Base-by-base conservation (phyloP, 2,888 invertebrate species). In the Andrena fulva region DNA sequence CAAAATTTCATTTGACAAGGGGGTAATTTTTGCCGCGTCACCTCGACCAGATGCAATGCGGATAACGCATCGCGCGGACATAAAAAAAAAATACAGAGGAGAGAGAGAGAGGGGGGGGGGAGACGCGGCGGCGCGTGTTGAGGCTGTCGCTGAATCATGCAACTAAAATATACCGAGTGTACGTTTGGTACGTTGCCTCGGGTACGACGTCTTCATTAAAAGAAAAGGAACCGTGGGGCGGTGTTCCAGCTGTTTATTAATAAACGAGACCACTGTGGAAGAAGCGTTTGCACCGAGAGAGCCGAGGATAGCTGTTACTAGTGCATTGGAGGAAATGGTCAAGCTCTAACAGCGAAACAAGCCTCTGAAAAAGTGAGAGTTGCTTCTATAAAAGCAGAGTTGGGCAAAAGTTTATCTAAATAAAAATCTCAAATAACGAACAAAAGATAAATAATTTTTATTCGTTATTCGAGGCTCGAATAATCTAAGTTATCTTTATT, bases 161-260 rank as follows among this genome's bases (percentile, higher is more conserved):
- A 66, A 52, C 80, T 67, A 80, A 86, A 85, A 86, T 86, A 86
- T 76, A 85, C 85, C 85, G 59, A 82, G 82, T 77, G 80, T 80
- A 73, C 77, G 79, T 82, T 85, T 76, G 52, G 78, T 75, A 80
- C 77, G 60, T 56, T 62, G 63, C 16, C 56, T 10, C 56, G 77
- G 59, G 54, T 64, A 66, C 48, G 77, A 66, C 48, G 77, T 59
- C 69, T 67, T 72, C 75, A 73, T 78, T 85, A 74, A 73, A 66
- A 48, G 50, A 84, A 77, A 77, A 75, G 54, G 66, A 63, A 64
- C 64, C 56, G 69, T 27, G 62, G 29, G 56, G 20, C 59, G 42
- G 42, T 72, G 71, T 48, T 42, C 24, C 60, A 35, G 64, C 68
- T 83, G 86, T 83, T 83, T 86, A 86, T 86, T 86, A 86, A 86